Evolutionary conservation across 2,888 invertebrate species (phyloP).

Genomic region (Hoplodrina blanda): DNA sequence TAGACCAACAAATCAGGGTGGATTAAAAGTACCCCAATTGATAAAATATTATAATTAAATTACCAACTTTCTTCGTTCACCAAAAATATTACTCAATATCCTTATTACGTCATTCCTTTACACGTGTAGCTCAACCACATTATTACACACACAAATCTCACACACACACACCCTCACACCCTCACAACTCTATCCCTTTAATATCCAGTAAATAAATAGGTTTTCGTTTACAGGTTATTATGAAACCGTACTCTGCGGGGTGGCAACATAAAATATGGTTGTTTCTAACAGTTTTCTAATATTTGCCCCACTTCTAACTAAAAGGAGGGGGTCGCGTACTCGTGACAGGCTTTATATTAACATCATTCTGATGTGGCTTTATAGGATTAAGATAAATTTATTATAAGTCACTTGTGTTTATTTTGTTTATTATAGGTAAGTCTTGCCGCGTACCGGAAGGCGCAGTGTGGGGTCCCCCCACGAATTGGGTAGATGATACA

Average conservation of each 20-base stretch:
- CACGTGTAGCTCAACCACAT: not conserved
- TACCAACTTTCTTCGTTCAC: too few species aligned
- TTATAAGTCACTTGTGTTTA: too few species aligned
- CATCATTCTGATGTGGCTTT: not conserved
- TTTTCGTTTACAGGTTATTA: constrained; percentile 51
- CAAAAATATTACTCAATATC: too few species aligned
- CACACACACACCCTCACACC: not conserved
- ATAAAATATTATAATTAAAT: too few species aligned
- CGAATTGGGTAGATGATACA: too few species aligned
- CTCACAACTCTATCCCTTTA: constrained; percentile 33
- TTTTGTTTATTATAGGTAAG: too few species aligned
- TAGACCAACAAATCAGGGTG: too few species aligned
- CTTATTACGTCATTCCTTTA: not conserved
- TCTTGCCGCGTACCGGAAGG: too few species aligned
- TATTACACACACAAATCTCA: not conserved
- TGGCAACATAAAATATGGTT: constrained; percentile 51
- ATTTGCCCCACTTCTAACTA: constrained; percentile 15
- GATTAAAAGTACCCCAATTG: too few species aligned
- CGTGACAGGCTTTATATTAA: constrained; percentile 15
- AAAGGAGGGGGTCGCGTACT: constrained; percentile 2
- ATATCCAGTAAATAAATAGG: constrained; percentile 61
- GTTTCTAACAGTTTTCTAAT: constrained; percentile 46
- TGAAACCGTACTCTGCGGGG: constrained; percentile 49
- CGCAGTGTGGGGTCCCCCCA: too few species aligned
- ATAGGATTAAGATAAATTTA: not conserved